Evolutionary conservation across 2,113 vertebrate species (phyloP), one percentile per base, ranked within the genome.

Genomic region (Eulacestoma nigropectus): DNA sequence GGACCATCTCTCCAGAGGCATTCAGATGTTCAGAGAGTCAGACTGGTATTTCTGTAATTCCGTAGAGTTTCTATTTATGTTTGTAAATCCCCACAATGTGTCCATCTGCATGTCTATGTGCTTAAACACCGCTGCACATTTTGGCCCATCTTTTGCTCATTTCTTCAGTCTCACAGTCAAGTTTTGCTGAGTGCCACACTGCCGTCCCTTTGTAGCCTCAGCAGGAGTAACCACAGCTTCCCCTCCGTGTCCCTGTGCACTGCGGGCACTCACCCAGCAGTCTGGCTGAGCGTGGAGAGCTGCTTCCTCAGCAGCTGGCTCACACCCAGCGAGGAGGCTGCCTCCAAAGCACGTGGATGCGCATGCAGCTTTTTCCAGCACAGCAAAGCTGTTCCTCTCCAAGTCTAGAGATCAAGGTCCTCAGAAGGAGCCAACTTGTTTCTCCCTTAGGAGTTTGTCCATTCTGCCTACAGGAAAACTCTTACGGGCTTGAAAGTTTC

Each of bases 231-330:
- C 13, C 30, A 26, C 12, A 11, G 91, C 69, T 92, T 78, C 60
- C 63, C 62, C 60, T 70, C 56, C 0, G 0, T 20, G 41, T 84
- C 60, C 60, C 76, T 33, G 53, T 29, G 79, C 33, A 0, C 23
- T 16, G n/a, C 1, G 1, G 78, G 90, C 32, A 16, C 88, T 68
- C 5, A 0, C 52, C 47, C 57, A 76, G 78, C 92, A 79, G 85
- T 33, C 70, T 27, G 92, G 78, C 94, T 57, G 55, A 19, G 3
- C 3, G 0, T n/a, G 86, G 63, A 47, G 92, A 91, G 80, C 84
- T 90, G 91, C 95, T 95, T 95, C 91, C 90, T 96, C 94, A 93
- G 93, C 65, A 80, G 90, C 94, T 93, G 92, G 95, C 90, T 63
- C 33, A 4, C n/a, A 17, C 56, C 81, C 96, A 95, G 92, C 2